phyloP scores from a whole-genome alignment of 1,140 invertebrate species.

The Elymnias hypermnestra region DNA sequence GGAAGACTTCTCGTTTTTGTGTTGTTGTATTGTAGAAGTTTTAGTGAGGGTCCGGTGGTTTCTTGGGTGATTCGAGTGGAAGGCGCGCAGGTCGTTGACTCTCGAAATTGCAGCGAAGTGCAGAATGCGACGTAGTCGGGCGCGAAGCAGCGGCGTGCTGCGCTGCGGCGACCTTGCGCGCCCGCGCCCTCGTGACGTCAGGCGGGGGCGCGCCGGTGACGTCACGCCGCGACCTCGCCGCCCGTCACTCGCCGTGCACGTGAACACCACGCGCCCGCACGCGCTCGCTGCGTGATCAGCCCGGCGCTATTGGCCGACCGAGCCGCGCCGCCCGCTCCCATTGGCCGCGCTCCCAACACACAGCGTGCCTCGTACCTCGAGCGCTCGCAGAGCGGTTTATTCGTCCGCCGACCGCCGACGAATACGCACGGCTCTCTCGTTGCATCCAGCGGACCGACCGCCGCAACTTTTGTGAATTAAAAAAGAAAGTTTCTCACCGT shows the following conservation, averaged over 20 bases:
- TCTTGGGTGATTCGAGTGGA: background rate
- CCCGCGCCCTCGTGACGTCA: conserved; percentile 50
- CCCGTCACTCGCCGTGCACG: conserved; percentile 76
- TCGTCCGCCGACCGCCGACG: conserved; percentile 57
- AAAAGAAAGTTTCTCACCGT: conserved; percentile 59
- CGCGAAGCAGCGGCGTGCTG: conserved; percentile 9
- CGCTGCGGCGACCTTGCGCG: conserved; percentile 47
- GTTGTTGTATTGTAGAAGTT: background rate
- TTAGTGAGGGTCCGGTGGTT: background rate
- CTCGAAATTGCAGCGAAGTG: conserved; percentile 13
- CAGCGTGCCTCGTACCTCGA: conserved; percentile 35
- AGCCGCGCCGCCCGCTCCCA: conserved; percentile 55
- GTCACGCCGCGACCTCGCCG: conserved; percentile 74
- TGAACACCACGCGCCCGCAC: conserved; percentile 77
- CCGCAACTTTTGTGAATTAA: conserved; percentile 65
- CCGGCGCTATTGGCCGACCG: conserved; percentile 62
- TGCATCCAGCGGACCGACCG: conserved; percentile 27
- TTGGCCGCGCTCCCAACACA: conserved; percentile 42
- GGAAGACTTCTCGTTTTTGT: background rate
- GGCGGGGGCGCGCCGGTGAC: conserved; percentile 67
- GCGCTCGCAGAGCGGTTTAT: conserved; percentile 59
- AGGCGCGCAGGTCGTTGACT: conserved; percentile 34
- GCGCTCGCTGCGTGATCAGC: conserved; percentile 71
- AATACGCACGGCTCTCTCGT: conserved; percentile 41
- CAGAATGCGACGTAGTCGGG: conserved; percentile 14